These are phyloP conservation scores for Drosophila kanapiae DNA, from an alignment of 1,140 invertebrate species.

Conservation along the genomic window DNA sequence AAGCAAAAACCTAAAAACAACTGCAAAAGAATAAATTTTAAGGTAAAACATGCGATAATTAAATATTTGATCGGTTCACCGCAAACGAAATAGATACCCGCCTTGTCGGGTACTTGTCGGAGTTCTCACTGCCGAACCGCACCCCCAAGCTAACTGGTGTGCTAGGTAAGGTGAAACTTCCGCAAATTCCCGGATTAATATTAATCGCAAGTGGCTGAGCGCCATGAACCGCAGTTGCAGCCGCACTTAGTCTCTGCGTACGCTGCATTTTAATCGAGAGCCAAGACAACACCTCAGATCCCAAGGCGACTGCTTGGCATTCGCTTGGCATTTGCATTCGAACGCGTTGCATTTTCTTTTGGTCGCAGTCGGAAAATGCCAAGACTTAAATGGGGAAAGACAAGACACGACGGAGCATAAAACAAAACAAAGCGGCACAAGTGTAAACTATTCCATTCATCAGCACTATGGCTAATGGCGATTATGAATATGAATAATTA, in stretches of 20 bases:
- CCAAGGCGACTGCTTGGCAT: conserved; percentile 44
- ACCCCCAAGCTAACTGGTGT: conserved; percentile 15
- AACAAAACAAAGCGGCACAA: conserved; percentile 24
- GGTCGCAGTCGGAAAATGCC: conserved; percentile 27
- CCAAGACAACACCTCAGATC: conserved; percentile 45
- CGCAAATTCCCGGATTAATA: conserved; percentile 64
- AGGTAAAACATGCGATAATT: conserved; percentile 63
- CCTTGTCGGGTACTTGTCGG: not conserved
- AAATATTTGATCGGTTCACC: conserved; percentile 66
- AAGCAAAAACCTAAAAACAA: conserved; percentile 19
- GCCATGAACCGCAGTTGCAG: conserved; percentile 19
- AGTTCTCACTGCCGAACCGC: conserved; percentile 20
- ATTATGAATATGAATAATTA: conserved; percentile 60
- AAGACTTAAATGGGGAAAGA: conserved; percentile 28
- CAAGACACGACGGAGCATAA: not conserved
- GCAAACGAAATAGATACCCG: conserved; percentile 36
- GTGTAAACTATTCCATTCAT: conserved; percentile 47
- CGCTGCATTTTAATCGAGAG: conserved; percentile 67
- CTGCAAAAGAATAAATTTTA: conserved; percentile 56
- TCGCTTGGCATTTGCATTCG: conserved; percentile 54
- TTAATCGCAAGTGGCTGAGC: conserved; percentile 36
- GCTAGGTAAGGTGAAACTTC: conserved; percentile 49
- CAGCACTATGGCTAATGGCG: conserved; percentile 39
- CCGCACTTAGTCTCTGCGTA: conserved; percentile 37
- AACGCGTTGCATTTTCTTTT: conserved; percentile 48